Percentiles rank a stretch among this genome's conserved stretches.
These are phyloP conservation scores for Synanceia verrucosa DNA, from an alignment of 2,797 vertebrate genomes.

Conservation along the genomic window DNA sequence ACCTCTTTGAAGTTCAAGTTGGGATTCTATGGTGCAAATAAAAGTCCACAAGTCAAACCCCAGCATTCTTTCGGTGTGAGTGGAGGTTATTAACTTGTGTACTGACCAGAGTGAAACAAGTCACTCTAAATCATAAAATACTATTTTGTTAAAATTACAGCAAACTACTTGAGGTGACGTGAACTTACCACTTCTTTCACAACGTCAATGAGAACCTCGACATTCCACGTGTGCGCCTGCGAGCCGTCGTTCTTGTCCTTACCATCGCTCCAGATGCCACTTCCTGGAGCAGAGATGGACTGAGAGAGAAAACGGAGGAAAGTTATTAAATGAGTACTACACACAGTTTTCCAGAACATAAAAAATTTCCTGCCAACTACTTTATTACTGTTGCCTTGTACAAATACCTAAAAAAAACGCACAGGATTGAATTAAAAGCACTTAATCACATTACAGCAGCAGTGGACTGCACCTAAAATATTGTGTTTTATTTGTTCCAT, in stretches of 20 bases:
- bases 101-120: not conserved
- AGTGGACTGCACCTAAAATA: not conserved
- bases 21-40: slow-evolving; percentile 86
- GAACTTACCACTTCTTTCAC: slow-evolving; percentile 95
- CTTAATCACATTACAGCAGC: no score
- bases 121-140: no score
- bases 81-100: not conserved
- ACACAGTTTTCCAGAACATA: no score
- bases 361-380: no score
- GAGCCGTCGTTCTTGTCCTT: slow-evolving; percentile 98
- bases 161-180: not conserved
- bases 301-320: slow-evolving; percentile 65
- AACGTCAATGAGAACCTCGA: slow-evolving; percentile 97
- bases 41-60: not conserved
- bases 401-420: no score
- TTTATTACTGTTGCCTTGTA: no score
- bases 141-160: fast-evolving
- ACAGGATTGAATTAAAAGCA: no score
- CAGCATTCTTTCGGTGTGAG: not conserved
- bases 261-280: slow-evolving; percentile 99
- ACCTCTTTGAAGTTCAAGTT: slow-evolving; percentile 99
- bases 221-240: slow-evolving; percentile 97
- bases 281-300: slow-evolving; percentile 97
- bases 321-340: no score
- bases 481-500: not conserved